A percentile compares a stretch with the other conserved stretches of the same genome.
These are phyloP conservation scores for Erannis defoliaria DNA, from an alignment of 2,888 invertebrate species.

Conservation along the genomic window DNA sequence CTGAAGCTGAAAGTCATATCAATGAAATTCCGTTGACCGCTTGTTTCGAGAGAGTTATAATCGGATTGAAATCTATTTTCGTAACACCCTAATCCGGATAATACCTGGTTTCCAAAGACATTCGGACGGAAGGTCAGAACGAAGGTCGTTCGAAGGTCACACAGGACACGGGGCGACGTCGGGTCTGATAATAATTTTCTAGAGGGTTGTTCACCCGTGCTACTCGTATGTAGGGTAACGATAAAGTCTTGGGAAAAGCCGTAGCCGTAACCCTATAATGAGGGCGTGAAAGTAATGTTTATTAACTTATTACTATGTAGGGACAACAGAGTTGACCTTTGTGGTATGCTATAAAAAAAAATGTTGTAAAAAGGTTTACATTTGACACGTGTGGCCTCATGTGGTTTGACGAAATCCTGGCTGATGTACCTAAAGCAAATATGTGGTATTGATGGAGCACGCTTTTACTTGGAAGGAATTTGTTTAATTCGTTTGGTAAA, in stretches of 20 bases:
- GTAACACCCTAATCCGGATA: slow-evolving; percentile 21
- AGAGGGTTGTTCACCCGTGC: slow-evolving; percentile 52
- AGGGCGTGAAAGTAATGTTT: slow-evolving; percentile 18
- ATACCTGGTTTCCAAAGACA: slow-evolving; percentile 21
- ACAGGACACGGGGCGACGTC: slow-evolving; percentile 50
- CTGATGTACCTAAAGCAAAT: too few species aligned
- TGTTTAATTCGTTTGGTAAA: too few species aligned
- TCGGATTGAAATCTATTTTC: slow-evolving; percentile 24
- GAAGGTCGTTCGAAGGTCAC: slow-evolving; percentile 66
- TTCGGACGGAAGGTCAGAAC: slow-evolving; percentile 37
- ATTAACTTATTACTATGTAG: slow-evolving; percentile 16
- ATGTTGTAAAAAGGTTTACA: neutral
- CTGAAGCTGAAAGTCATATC: slow-evolving; percentile 15
- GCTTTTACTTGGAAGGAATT: too few species aligned
- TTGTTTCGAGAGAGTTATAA: slow-evolving; percentile 20
- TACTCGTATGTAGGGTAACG: slow-evolving; percentile 22
- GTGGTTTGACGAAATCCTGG: too few species aligned
- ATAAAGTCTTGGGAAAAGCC: slow-evolving; percentile 10
- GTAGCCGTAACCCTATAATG: slow-evolving; percentile 15
- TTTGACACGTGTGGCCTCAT: too few species aligned
- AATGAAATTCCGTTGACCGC: slow-evolving; percentile 29
- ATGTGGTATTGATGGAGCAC: too few species aligned
- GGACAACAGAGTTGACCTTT: slow-evolving; percentile 1
- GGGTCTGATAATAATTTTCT: slow-evolving; percentile 51
- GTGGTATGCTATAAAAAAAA: neutral